Evolutionary conservation across 2,888 invertebrate species (phyloP).

Genomic region (Acrobasis consociella): DNA sequence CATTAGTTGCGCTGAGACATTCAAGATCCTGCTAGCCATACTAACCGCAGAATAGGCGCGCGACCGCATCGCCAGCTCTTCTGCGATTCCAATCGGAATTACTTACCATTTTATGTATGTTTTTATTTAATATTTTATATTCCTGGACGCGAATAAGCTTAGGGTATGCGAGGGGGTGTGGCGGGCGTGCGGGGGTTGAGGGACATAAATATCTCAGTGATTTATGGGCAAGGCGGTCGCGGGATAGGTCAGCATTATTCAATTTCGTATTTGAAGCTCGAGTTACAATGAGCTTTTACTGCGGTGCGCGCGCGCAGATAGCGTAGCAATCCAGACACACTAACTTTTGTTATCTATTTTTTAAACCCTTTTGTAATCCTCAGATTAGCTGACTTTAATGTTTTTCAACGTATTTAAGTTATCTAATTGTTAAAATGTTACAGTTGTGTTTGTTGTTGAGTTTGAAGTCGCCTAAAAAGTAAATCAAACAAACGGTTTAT

Average conservation of each 20-base stretch:
- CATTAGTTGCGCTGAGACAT: constrained; percentile 35
- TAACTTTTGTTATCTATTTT: constrained; percentile 63
- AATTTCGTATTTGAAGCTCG: constrained; percentile 82
- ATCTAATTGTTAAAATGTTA: constrained; percentile 27
- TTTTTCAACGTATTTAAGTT: constrained; percentile 42
- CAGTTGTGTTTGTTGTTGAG: not conserved
- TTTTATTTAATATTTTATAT: constrained; percentile 81
- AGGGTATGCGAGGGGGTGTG: constrained; percentile 53
- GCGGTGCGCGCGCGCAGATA: constrained; percentile 73
- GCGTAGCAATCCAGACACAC: constrained; percentile 58
- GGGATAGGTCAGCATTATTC: constrained; percentile 83
- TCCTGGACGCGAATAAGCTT: constrained; percentile 69
- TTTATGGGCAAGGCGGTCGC: constrained; percentile 80
- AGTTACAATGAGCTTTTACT: constrained; percentile 81
- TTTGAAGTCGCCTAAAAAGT: constrained; percentile 24
- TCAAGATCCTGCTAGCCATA: constrained; percentile 49
- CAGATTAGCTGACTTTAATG: constrained; percentile 54
- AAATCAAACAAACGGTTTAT: constrained; percentile 63
- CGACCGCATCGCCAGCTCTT: constrained; percentile 61
- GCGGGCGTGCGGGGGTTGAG: constrained; percentile 59
- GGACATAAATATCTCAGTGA: constrained; percentile 82
- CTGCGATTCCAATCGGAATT: constrained; percentile 76
- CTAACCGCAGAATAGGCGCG: constrained; percentile 67
- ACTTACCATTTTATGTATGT: constrained; percentile 77
- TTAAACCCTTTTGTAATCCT: constrained; percentile 59